Evolutionary conservation across 2,797 vertebrate genomes (phyloP), one percentile per base, ranked within the genome.

Genomic region (Smutsia gigantea): DNA sequence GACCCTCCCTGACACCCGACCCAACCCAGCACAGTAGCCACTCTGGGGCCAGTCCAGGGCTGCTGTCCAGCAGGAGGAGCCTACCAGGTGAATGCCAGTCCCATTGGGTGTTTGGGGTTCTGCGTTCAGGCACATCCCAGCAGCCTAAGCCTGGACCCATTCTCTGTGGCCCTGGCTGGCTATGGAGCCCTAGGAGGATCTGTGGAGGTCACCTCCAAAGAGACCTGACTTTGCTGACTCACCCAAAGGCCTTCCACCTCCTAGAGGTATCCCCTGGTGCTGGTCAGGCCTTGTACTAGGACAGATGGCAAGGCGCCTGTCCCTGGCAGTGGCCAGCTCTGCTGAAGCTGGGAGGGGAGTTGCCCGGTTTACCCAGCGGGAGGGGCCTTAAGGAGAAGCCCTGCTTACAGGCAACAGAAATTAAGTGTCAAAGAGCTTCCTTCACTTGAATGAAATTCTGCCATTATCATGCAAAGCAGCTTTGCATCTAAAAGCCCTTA

Each of bases 401-500:
- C 34, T 64, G 83, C 9, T 98, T 97, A 74, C 90, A 69, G 92
- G 72, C 64, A 96, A 49, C 89, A 90, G 95, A 96, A 97, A 98
- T 96, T 96, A 98, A 97, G 88, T 89, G 97, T 79, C 96, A 97
- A 98, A 97, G 90, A 97, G 81, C 93, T 97, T 97, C 96, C 94
- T 97, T 89, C 96, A 81, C 94, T 51, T 97, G 97, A 81, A 94
- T 96, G 95, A 90, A 96, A 95, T 98, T 98, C 97, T 97, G 61
- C 92, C 66, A 97, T 97, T 98, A 92, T 95, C 87, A 96, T 95
- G 96, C 93, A 98, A 98, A 98, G 96, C 93, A 94, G 92, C 86
- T 98, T 98, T 98, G 97, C 79, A 97, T 69, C 98, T 98, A 97
- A 98, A 98, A 98, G 55, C 79, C 72, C 97, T 97, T 98, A 98